Conservation (phyloP, 2,797 vertebrate genomes). For the Pangasius sanitwongsei region DNA sequence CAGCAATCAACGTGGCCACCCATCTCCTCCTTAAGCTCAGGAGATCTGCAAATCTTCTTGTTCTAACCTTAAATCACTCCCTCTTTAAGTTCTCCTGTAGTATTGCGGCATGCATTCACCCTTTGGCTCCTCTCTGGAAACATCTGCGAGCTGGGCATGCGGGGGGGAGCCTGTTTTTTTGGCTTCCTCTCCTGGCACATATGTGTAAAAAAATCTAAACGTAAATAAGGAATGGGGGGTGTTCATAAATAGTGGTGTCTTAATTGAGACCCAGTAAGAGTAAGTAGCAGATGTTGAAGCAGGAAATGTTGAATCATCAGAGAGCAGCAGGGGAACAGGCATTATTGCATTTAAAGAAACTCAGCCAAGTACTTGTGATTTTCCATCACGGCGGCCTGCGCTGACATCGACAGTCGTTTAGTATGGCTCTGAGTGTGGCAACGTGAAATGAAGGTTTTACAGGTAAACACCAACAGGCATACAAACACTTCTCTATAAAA, state of each 20-base stretch:
- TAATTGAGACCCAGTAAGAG: slow-evolving; percentile 83
- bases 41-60: slow-evolving; percentile 58
- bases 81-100: slow-evolving; percentile 45
- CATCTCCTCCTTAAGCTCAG: slow-evolving; percentile 48
- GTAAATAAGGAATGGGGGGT: slow-evolving; percentile 67
- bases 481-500: background rate
- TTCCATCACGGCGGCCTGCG: slow-evolving; percentile 46
- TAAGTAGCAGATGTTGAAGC: slow-evolving; percentile 80
- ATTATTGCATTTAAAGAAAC: slow-evolving; percentile 67
- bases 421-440: slow-evolving; percentile 12
- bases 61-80: slow-evolving; percentile 52
- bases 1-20: slow-evolving; percentile 41
- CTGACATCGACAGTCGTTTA: slow-evolving; percentile 27
- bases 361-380: slow-evolving; percentile 74
- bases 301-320: slow-evolving; percentile 81
- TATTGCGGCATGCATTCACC: slow-evolving; percentile 49
- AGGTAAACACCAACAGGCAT: background rate
- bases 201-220: slow-evolving; percentile 56
- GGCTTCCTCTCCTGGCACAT: slow-evolving; percentile 59
- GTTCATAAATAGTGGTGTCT: slow-evolving; percentile 68
- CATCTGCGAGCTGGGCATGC: slow-evolving; percentile 59
- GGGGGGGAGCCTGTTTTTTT: slow-evolving; percentile 47
- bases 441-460: slow-evolving; percentile 8
- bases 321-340: slow-evolving; percentile 71
- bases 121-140: slow-evolving; percentile 58